Conservation (phyloP, 2,888 invertebrate species). For the Aquatica leii region DNA sequence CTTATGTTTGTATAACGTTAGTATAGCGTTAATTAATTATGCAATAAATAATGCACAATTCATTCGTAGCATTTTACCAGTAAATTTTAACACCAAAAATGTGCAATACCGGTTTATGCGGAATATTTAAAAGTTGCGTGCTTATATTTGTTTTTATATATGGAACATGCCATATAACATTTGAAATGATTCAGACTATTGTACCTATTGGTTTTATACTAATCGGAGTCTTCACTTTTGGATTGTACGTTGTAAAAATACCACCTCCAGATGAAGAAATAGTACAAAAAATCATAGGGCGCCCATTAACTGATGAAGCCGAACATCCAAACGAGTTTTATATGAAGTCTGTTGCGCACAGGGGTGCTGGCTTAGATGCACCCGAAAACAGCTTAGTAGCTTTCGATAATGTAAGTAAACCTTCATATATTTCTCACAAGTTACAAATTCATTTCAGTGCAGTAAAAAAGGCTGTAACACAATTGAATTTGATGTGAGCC, state of each 20-base stretch:
- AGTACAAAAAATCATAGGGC: constrained; percentile 62
- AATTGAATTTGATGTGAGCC: constrained; percentile 79
- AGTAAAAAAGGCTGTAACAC: constrained; percentile 70
- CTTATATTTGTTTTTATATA: constrained; percentile 47
- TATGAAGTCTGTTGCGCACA: constrained; percentile 74
- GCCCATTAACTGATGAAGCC: constrained; percentile 61
- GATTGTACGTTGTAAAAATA: constrained; percentile 63
- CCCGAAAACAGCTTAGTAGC: constrained; percentile 83
- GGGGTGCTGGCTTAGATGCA: constrained; percentile 78
- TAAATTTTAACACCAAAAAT: constrained; percentile 6
- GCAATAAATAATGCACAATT: no score
- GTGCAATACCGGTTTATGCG: constrained; percentile 24
- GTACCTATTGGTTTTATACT: constrained; percentile 53
- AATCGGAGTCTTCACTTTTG: constrained; percentile 45
- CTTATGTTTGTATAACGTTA: no score
- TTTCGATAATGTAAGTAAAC: constrained; percentile 68
- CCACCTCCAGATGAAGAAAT: constrained; percentile 59
- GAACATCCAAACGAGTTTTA: constrained; percentile 61
- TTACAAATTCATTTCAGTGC: not conserved
- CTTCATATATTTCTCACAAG: not conserved
- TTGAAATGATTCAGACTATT: constrained; percentile 50
- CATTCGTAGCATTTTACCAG: no score
- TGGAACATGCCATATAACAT: constrained; percentile 50
- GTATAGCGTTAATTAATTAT: no score
- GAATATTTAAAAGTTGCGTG: constrained; percentile 39